A percentile compares a stretch with the other conserved stretches of the same genome.
Evolutionary conservation across 2,888 invertebrate species (phyloP).

Genomic region (Eupelmus urozonus): DNA sequence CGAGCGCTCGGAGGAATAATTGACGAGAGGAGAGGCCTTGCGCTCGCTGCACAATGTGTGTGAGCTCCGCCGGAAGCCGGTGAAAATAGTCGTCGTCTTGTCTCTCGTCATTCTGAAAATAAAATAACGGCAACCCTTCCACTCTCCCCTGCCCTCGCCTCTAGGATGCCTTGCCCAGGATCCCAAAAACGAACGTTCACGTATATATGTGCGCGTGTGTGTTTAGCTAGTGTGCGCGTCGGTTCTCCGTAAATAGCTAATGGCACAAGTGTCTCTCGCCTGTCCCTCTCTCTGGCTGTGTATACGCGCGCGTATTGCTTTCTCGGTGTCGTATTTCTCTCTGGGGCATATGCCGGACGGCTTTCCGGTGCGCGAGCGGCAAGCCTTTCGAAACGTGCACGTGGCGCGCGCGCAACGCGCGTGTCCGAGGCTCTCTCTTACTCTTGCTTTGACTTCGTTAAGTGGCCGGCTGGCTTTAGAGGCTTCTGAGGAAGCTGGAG

Average conservation of each 20-base stretch:
- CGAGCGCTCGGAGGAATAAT: conserved; percentile 47
- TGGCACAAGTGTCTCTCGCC: conserved; percentile 65
- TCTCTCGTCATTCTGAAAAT: conserved; percentile 54
- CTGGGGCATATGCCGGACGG: background rate
- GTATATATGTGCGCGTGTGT: too few relatives aligned
- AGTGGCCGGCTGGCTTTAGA: too few relatives aligned
- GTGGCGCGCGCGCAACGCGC: conserved; percentile 29
- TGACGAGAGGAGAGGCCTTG: conserved; percentile 38
- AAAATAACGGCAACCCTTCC: conserved; percentile 29
- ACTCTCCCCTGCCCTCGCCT: background rate
- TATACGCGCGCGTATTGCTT: background rate
- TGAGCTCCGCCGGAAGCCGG: conserved; percentile 42
- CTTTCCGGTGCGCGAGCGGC: background rate
- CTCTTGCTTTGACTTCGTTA: conserved; percentile 50
- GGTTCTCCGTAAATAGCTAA: conserved; percentile 76
- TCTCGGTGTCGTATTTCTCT: conserved; percentile 72
- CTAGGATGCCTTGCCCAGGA: conserved; percentile 37
- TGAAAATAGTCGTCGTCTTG: conserved; percentile 46
- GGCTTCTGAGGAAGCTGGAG: too few relatives aligned
- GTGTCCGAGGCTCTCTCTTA: conserved; percentile 47
- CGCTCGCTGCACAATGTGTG: background rate
- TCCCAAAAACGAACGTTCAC: too few relatives aligned
- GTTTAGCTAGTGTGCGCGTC: conserved; percentile 68
- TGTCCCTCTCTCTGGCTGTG: background rate
- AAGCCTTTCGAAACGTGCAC: background rate